A percentile compares a stretch with the other conserved stretches of the same genome.
phyloP scores from a whole-genome alignment of 2,113 vertebrate species.

The Regulus satrapa region DNA sequence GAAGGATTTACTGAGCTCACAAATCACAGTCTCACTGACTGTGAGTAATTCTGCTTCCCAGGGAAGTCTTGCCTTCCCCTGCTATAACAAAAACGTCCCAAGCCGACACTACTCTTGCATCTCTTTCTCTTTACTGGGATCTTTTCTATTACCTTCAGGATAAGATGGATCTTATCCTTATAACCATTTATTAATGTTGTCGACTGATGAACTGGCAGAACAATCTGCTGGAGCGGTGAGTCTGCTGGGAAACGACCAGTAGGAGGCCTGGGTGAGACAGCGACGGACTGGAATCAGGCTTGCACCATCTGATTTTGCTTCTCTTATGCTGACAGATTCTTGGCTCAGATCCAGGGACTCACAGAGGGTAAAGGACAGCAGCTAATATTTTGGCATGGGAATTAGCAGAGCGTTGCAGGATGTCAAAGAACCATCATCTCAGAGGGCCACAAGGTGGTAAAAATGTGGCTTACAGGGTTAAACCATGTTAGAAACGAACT shows the following conservation, averaged over 20 bases:
- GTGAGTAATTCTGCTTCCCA: background rate
- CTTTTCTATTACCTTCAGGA: constrained; percentile 17
- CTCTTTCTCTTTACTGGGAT: background rate
- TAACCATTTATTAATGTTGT: constrained; percentile 31
- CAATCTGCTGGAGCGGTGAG: background rate
- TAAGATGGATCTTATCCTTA: constrained; percentile 38
- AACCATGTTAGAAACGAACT: background rate
- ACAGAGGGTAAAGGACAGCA: constrained; percentile 25
- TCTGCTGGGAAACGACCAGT: constrained; percentile 32
- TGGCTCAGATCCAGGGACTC: constrained; percentile 18
- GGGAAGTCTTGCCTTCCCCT: background rate
- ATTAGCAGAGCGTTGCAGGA: constrained; percentile 1
- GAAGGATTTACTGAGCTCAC: background rate
- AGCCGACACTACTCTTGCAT: background rate
- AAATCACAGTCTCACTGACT: background rate
- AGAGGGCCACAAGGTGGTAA: background rate
- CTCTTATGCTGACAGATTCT: constrained; percentile 34
- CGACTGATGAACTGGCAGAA: constrained; percentile 31
- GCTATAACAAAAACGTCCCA: background rate
- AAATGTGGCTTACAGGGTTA: constrained; percentile 25
- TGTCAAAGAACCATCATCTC: background rate
- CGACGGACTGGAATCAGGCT: constrained; percentile 16
- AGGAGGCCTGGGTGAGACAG: constrained; percentile 36
- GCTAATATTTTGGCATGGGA: constrained; percentile 48
- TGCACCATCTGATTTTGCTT: constrained; percentile 34